These are phyloP conservation scores for Vandiemenella viatica DNA, from an alignment of 2,888 invertebrate genomes.

Conservation along the genomic window DNA sequence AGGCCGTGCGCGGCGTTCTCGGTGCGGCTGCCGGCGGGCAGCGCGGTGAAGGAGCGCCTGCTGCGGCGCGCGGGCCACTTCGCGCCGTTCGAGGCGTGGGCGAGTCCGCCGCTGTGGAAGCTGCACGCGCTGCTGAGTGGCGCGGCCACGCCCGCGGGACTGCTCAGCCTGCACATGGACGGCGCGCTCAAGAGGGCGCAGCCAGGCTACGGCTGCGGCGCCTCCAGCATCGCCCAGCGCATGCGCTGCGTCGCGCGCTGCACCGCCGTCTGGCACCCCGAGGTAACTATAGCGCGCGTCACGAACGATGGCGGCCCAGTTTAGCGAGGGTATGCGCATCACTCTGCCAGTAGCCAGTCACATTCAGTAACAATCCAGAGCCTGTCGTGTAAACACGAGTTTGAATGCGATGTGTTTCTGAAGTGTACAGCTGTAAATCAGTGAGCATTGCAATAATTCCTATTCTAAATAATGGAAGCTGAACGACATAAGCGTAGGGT, in stretches of 20 bases:
- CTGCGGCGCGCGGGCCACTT: not conserved
- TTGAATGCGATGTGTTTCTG: no score
- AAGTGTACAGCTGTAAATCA: no score
- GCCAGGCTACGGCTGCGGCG: not conserved
- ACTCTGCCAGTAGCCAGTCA: no score
- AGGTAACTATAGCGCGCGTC: no score
- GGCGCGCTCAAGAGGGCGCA: not conserved
- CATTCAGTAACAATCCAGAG: no score
- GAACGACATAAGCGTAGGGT: no score
- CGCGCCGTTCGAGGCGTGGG: not conserved
- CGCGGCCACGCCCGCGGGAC: not conserved
- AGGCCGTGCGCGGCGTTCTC: not conserved
- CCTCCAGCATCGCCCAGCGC: not conserved
- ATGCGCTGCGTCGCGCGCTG: not conserved
- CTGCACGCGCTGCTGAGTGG: not conserved
- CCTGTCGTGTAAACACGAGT: no score
- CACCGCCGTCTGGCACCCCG: not conserved
- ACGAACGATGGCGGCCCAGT: no score
- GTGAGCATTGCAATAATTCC: no score
- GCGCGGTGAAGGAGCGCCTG: not conserved
- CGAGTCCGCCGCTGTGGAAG: not conserved
- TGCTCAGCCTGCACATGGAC: not conserved
- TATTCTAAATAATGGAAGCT: no score
- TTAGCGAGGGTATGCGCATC: no score
- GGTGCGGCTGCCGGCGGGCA: not conserved